These are phyloP conservation scores for Callimorpha dominula DNA, from an alignment of 2,888 invertebrate species.

Conservation along the genomic window DNA sequence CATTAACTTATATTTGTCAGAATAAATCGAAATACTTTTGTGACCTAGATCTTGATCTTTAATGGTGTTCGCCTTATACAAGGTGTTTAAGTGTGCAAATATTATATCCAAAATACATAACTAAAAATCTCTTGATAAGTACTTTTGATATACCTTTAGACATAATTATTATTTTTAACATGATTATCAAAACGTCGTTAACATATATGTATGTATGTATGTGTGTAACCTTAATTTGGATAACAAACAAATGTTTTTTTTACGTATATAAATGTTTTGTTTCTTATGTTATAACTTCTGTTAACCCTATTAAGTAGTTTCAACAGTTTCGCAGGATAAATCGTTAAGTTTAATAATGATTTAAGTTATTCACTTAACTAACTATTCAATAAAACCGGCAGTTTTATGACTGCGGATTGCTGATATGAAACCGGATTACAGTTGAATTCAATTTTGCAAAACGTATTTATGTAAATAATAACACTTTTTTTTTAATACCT, in stretches of 20 bases:
- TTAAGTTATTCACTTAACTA: conserved; percentile 34
- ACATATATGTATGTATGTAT: no score
- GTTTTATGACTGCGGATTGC: conserved; percentile 44
- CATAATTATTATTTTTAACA: no score
- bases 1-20: background rate
- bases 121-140: no score
- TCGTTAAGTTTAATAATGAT: conserved; percentile 35
- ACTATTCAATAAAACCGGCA: conserved; percentile 42
- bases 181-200: no score
- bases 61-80: background rate
- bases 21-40: background rate
- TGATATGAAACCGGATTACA: conserved; percentile 35
- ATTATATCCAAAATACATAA: no score
- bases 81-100: no score
- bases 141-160: no score
- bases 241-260: no score
- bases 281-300: no score
- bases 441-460: conserved; percentile 27
- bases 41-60: background rate
- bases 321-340: conserved; percentile 6
- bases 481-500: no score
- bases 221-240: no score
- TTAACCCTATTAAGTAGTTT: background rate
- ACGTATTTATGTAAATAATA: conserved; percentile 26
- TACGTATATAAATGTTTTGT: no score